phyloP scores from a whole-genome alignment of 2,888 invertebrate genomes.

The Troides oblongomaculatus region DNA sequence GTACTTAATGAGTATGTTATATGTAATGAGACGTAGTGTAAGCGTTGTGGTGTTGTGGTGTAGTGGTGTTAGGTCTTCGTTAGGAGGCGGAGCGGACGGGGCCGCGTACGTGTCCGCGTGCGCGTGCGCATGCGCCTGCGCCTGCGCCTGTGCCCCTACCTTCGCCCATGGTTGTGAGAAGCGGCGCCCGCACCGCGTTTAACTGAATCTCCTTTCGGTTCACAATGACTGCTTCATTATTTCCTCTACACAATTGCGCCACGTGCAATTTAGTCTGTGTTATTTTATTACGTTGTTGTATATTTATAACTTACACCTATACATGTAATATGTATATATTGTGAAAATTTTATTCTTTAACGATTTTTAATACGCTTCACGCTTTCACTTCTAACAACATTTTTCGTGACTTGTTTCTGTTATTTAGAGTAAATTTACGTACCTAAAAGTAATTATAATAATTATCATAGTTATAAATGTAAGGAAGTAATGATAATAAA shows the following conservation, averaged over 20 bases:
- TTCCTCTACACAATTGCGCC: constrained; percentile 76
- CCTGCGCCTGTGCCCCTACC: constrained; percentile 28
- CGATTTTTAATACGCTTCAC: constrained; percentile 75
- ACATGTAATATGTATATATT: constrained; percentile 77
- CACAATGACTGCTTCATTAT: constrained; percentile 72
- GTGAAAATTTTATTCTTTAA: constrained; percentile 76
- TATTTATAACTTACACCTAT: constrained; percentile 76
- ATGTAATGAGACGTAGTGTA: constrained; percentile 62
- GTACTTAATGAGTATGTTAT: constrained; percentile 71
- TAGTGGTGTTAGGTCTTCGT: constrained; percentile 50
- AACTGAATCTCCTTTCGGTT: constrained; percentile 77
- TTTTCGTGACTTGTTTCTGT: constrained; percentile 78
- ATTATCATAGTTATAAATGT: constrained; percentile 66
- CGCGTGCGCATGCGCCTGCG: constrained; percentile 24
- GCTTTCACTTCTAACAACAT: constrained; percentile 75
- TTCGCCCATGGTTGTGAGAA: constrained; percentile 64
- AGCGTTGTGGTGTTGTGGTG: constrained; percentile 61
- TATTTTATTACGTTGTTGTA: constrained; percentile 78
- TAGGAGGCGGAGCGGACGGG: constrained; percentile 31
- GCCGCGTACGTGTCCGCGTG: constrained; percentile 30
- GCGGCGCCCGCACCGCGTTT: constrained; percentile 39
- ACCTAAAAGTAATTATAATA: constrained; percentile 79
- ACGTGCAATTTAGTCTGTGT: constrained; percentile 79
- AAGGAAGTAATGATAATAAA: constrained; percentile 49
- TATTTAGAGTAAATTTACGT: constrained; percentile 80